Evolutionary conservation across 2,797 vertebrate genomes (phyloP).

Genomic region (Gallinago solitaria): DNA sequence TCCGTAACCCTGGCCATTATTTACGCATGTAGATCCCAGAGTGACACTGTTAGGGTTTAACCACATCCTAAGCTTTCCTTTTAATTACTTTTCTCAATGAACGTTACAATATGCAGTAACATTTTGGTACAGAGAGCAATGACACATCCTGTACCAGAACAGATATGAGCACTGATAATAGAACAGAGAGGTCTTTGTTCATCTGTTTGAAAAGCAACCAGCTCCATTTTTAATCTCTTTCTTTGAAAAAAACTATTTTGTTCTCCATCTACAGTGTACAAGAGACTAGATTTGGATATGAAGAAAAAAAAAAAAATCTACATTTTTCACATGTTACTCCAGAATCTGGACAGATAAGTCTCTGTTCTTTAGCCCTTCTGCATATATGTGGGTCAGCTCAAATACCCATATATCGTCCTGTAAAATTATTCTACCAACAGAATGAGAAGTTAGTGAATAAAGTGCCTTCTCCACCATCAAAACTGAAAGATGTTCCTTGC

Average conservation of each 20-base stretch:
- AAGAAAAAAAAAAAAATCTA: background rate
- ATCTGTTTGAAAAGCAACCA: conserved; percentile 21
- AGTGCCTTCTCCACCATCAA: accelerated
- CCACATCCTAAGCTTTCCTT: conserved; percentile 11
- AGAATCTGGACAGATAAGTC: background rate
- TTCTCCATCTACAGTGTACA: background rate
- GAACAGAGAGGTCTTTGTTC: conserved; percentile 45
- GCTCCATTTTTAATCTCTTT: conserved; percentile 14
- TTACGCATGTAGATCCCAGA: background rate
- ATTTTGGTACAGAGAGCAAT: conserved; percentile 30
- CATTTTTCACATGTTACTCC: background rate
- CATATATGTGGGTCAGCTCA: background rate
- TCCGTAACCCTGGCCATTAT: background rate
- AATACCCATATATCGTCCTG: background rate
- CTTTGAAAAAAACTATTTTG: background rate
- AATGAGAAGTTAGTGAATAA: background rate
- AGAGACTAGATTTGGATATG: background rate
- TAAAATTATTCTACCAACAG: background rate
- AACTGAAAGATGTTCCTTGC: background rate
- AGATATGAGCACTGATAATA: conserved; percentile 36
- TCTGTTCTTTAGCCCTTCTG: background rate
- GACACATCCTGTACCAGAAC: conserved; percentile 47
- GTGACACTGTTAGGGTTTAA: background rate
- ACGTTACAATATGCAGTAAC: background rate
- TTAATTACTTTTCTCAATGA: conserved; percentile 43